Conservation (phyloP, 2,113 vertebrate species). For the Tupaia tana region DNA sequence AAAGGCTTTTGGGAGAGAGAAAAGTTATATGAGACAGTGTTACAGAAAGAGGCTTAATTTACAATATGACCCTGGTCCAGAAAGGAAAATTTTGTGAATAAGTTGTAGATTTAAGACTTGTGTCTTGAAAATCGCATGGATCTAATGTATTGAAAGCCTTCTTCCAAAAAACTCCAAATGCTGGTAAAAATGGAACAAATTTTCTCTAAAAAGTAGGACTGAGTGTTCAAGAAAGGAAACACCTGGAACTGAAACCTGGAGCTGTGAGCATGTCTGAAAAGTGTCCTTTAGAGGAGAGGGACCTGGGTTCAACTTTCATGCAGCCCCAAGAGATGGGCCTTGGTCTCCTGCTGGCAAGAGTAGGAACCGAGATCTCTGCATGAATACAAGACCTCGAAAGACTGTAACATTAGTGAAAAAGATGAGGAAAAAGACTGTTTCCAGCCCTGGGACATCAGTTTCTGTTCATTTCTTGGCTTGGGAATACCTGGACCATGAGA, state of each 20-base stretch:
- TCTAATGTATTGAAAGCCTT: background rate
- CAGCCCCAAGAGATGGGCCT: background rate
- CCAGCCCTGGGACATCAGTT: background rate
- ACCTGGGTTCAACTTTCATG: background rate
- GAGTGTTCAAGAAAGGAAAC: background rate
- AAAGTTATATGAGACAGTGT: background rate
- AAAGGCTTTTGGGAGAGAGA: background rate
- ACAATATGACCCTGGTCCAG: background rate
- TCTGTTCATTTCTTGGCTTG: background rate
- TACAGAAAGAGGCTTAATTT: background rate
- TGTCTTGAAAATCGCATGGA: background rate
- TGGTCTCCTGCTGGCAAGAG: background rate
- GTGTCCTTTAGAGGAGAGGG: background rate
- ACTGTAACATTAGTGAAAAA: background rate
- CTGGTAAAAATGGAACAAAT: background rate
- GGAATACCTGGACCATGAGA: background rate
- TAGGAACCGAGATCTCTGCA: background rate
- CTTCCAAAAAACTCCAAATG: background rate
- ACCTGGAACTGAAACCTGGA: background rate
- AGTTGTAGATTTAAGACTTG: background rate
- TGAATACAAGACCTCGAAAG: background rate
- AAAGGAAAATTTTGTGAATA: background rate
- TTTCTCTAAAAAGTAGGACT: background rate
- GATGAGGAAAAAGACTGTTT: background rate
- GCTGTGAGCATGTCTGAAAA: background rate